A percentile compares a stretch with the other conserved stretches of the same genome.
These are phyloP conservation scores for Ceratina australensis DNA, from an alignment of 1,140 invertebrate species.

Conservation along the genomic window DNA sequence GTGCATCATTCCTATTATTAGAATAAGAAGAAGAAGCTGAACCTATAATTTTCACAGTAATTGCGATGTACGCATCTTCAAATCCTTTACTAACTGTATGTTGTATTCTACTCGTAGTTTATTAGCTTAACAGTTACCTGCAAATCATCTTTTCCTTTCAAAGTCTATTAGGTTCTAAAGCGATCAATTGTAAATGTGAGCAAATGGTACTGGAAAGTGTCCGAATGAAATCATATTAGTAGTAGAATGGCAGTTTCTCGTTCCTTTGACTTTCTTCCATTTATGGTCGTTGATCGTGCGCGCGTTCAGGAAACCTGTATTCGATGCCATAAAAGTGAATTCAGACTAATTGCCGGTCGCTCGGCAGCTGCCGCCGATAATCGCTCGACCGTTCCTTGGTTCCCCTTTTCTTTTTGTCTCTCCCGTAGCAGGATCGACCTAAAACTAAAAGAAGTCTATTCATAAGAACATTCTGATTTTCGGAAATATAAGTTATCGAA, in stretches of 20 bases:
- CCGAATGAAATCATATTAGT: too few relatives aligned
- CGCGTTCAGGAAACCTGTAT: background rate
- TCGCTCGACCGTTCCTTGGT: slow-evolving; percentile 16
- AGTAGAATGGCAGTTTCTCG: background rate
- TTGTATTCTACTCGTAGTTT: background rate
- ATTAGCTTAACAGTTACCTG: background rate
- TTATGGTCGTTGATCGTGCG: background rate
- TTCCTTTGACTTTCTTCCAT: background rate
- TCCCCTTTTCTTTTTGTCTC: background rate
- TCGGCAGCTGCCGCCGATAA: slow-evolving; percentile 57
- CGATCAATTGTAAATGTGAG: background rate
- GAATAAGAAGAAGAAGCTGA: background rate
- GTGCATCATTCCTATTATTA: slow-evolving; percentile 32
- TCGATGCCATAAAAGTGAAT: slow-evolving; percentile 64
- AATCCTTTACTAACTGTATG: too few relatives aligned
- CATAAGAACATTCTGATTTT: background rate
- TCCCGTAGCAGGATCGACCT: background rate
- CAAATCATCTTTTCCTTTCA: too few relatives aligned
- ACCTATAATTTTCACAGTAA: background rate
- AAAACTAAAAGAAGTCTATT: background rate
- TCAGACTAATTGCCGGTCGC: slow-evolving; percentile 58
- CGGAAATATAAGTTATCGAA: background rate
- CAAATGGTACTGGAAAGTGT: background rate
- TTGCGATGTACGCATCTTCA: background rate
- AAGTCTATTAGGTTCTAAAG: background rate